Conservation (phyloP, 2,888 invertebrate genomes). For the Amblyjoppa proteus region DNA sequence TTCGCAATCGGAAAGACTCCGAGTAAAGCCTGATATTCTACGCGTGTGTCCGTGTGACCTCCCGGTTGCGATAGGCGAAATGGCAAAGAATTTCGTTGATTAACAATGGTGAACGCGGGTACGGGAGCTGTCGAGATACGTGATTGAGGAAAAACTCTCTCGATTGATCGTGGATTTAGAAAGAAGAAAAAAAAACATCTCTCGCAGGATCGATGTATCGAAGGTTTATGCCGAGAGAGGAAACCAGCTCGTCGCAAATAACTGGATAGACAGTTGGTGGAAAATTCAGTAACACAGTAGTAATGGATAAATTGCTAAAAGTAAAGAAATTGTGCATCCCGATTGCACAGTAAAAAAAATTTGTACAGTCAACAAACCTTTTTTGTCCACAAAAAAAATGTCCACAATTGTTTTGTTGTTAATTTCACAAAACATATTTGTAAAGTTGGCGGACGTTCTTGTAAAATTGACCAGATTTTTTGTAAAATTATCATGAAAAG, state of each 20-base stretch:
- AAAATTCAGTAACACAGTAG: no score
- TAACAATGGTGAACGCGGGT: slow-evolving; percentile 29
- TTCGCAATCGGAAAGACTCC: slow-evolving; percentile 53
- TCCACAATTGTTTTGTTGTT: no score
- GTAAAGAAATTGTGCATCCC: no score
- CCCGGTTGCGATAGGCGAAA: slow-evolving; percentile 36
- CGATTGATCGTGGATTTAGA: slow-evolving; percentile 11
- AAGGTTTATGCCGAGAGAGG: background rate
- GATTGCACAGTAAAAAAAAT: no score
- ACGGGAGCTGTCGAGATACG: background rate
- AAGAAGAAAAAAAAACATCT: background rate
- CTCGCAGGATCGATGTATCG: background rate
- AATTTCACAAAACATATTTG: no score
- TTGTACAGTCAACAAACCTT: no score
- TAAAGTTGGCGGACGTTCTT: no score
- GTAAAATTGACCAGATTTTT: no score
- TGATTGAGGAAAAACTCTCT: slow-evolving; percentile 23
- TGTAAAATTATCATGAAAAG: no score
- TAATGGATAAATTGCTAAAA: no score
- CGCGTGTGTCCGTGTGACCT: background rate
- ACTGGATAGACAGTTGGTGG: background rate
- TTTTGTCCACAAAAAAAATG: no score
- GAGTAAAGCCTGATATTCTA: slow-evolving; percentile 24
- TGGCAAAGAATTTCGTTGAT: slow-evolving; percentile 55
- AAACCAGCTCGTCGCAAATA: slow-evolving; percentile 26